These are phyloP conservation scores for Sarcophaga subvicina DNA, from an alignment of 2,888 invertebrate species.

Conservation along the genomic window DNA sequence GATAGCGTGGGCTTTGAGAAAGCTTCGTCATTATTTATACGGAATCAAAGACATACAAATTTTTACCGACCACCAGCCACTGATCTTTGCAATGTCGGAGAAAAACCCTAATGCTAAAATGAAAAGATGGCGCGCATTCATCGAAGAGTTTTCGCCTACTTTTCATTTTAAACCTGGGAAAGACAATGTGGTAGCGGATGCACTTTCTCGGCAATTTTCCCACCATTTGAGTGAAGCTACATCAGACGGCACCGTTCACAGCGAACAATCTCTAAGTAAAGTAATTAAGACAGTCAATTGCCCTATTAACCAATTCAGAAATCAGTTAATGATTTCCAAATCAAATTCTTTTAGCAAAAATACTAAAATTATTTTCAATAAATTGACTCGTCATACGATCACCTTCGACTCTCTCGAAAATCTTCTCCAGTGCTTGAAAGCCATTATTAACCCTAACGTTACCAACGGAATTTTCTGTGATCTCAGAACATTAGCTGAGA, in stretches of 20 bases:
- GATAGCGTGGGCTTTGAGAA: slow-evolving; percentile 25
- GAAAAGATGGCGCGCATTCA: slow-evolving; percentile 34
- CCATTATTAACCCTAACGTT: slow-evolving; percentile 44
- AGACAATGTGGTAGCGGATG: slow-evolving; percentile 33
- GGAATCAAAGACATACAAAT: slow-evolving; percentile 9
- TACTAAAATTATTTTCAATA: slow-evolving; percentile 35
- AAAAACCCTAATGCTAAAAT: slow-evolving; percentile 29
- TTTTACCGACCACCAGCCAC: slow-evolving; percentile 45
- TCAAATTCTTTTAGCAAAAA: neutral
- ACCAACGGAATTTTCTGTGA: slow-evolving; percentile 34
- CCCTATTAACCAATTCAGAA: slow-evolving; percentile 47
- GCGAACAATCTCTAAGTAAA: slow-evolving; percentile 49
- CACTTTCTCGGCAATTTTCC: slow-evolving; percentile 1
- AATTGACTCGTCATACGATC: slow-evolving; percentile 8
- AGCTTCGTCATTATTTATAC: slow-evolving; percentile 12
- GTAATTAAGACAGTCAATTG: slow-evolving; percentile 29
- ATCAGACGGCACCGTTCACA: slow-evolving; percentile 12
- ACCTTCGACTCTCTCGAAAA: too few species aligned
- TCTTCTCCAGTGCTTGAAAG: too few species aligned
- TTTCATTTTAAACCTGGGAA: slow-evolving; percentile 34
- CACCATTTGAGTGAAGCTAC: neutral
- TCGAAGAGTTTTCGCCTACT: slow-evolving; percentile 29
- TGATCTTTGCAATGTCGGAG: slow-evolving; percentile 32
- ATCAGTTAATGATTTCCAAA: slow-evolving; percentile 40
- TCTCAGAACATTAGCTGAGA: slow-evolving; percentile 19